phyloP scores from a whole-genome alignment of 2,113 vertebrate species.

The Setophaga kirtlandii region DNA sequence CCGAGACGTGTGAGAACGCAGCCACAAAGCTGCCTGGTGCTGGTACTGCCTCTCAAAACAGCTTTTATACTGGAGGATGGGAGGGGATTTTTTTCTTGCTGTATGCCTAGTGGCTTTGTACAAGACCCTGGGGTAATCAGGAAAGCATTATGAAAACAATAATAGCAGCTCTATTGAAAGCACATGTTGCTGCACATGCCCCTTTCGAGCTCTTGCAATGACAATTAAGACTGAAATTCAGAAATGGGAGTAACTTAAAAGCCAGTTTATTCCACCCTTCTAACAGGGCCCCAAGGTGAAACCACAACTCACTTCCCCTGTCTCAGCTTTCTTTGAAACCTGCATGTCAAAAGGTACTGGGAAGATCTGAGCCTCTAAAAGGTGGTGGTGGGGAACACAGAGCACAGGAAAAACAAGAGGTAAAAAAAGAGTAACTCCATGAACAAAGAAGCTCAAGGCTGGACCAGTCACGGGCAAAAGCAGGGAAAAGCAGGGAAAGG shows the following conservation, averaged over 20 bases:
- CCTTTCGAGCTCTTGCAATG: rapidly evolving
- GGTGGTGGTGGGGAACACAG: background rate
- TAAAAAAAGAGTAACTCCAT: background rate
- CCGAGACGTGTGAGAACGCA: background rate
- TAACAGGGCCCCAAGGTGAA: background rate
- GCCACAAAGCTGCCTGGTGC: background rate
- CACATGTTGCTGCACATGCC: background rate
- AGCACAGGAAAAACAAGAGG: background rate
- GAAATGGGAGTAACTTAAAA: background rate
- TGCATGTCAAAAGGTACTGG: background rate
- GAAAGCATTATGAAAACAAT: conserved; percentile 8
- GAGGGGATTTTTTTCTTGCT: background rate
- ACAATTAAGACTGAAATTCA: background rate
- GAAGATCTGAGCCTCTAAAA: background rate
- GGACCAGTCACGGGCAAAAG: background rate
- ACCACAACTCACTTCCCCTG: background rate
- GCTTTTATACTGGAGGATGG: background rate
- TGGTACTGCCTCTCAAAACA: background rate
- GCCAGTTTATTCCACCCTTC: background rate
- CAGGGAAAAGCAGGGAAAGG: background rate
- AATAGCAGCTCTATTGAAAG: conserved; percentile 28
- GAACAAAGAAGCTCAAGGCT: background rate
- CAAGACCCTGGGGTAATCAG: background rate
- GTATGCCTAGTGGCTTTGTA: background rate
- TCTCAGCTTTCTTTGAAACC: background rate